phyloP scores from a whole-genome alignment of 2,797 vertebrate species.

The Enteromius paludinosus region DNA sequence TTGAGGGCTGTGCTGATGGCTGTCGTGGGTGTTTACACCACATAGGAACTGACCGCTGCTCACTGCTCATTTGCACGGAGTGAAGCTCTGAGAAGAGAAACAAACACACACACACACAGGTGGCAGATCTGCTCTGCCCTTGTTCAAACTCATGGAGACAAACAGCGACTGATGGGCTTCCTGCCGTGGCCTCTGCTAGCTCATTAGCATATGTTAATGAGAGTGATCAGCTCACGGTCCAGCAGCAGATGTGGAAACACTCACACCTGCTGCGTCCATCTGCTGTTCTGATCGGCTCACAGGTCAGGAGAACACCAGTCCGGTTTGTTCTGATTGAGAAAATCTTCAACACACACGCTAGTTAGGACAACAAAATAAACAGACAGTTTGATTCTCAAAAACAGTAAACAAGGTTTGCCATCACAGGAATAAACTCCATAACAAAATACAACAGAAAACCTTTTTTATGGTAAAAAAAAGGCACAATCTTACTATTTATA shows the following conservation, averaged over 20 bases:
- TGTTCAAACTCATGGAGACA: neutral
- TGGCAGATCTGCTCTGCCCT: neutral
- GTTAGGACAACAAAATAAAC: neutral
- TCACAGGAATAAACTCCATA: neutral
- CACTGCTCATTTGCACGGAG: neutral
- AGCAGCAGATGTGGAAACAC: slow-evolving; percentile 22
- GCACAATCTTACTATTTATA: neutral
- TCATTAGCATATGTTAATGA: slow-evolving; percentile 17
- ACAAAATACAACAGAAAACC: neutral
- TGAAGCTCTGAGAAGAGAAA: neutral
- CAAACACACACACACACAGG: neutral
- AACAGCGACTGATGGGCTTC: neutral
- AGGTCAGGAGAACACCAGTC: slow-evolving; percentile 16
- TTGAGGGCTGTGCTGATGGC: neutral
- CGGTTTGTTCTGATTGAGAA: neutral
- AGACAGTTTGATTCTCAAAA: neutral
- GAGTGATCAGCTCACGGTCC: neutral
- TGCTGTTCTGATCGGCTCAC: slow-evolving; percentile 15
- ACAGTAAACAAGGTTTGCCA: neutral
- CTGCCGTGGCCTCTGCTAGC: neutral
- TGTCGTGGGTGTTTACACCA: neutral
- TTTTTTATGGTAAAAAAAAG: neutral
- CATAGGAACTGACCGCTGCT: slow-evolving; percentile 1
- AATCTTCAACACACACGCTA: neutral
- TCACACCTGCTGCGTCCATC: neutral